Evolutionary conservation across 2,113 vertebrate genomes (phyloP).

Genomic region (Hipposideros armiger): DNA sequence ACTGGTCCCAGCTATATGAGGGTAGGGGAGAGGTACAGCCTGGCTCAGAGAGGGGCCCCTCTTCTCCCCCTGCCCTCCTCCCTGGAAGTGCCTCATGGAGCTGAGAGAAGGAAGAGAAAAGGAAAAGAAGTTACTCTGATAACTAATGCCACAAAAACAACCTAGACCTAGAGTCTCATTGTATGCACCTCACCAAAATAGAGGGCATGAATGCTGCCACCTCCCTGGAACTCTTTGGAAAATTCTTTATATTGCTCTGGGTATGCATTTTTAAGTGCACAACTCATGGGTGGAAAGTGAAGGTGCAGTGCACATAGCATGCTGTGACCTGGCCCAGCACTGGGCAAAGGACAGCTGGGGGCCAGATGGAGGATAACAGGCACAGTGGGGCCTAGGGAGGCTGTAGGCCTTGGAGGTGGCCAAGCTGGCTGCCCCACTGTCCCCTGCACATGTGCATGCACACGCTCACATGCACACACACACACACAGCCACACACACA

Average conservation of each 20-base stretch:
- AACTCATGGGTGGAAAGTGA: fast-evolving
- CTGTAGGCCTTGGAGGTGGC: background rate
- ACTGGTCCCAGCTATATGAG: too few species aligned
- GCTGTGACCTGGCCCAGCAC: background rate
- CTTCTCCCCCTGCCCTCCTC: fast-evolving
- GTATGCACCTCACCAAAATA: fast-evolving
- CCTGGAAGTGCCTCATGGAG: background rate
- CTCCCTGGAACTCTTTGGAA: background rate
- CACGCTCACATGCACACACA: fast-evolving
- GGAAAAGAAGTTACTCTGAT: background rate
- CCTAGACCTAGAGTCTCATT: background rate
- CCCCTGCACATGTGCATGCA: too few species aligned
- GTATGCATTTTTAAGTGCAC: too few species aligned
- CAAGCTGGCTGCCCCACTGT: background rate
- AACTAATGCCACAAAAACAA: background rate
- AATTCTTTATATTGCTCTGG: background rate
- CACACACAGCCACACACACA: background rate
- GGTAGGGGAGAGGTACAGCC: background rate
- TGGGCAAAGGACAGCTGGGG: background rate
- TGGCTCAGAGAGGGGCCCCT: background rate
- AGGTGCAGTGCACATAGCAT: background rate
- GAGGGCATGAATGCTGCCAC: background rate
- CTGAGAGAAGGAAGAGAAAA: background rate
- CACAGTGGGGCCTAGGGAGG: background rate
- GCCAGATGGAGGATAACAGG: background rate